Evolutionary conservation across 1,140 invertebrate genomes (phyloP).

Genomic region (Drosophila melanogaster): DNA sequence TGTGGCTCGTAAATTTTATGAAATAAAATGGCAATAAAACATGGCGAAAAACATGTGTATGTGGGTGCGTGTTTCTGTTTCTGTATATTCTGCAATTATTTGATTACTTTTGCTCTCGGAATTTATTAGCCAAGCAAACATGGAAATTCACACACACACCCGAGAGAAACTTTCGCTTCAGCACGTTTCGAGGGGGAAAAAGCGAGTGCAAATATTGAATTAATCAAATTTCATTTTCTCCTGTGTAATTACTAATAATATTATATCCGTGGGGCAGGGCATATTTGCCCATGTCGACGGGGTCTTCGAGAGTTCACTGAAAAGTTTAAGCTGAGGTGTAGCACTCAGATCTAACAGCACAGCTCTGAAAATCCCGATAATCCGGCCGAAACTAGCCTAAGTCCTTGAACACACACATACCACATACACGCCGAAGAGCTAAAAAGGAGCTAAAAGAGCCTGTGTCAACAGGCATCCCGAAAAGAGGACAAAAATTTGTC

Average conservation of each 20-base stretch:
- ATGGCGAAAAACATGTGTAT: conserved; percentile 52
- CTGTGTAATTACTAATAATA: conserved; percentile 65
- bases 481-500: conserved; percentile 28
- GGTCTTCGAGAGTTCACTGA: background rate
- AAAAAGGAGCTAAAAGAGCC: conserved; percentile 9
- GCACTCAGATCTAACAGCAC: background rate
- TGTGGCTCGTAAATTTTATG: conserved; percentile 77
- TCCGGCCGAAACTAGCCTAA: conserved; percentile 41
- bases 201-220: conserved; percentile 67
- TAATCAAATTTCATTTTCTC: conserved; percentile 74
- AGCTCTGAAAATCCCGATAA: conserved; percentile 31
- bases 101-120: conserved; percentile 74
- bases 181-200: conserved; percentile 27
- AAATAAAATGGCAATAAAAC: conserved; percentile 83
- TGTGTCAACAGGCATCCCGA: conserved; percentile 34
- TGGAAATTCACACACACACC: conserved; percentile 48
- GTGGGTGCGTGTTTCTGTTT: conserved; percentile 41
- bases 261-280: conserved; percentile 43
- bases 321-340: conserved; percentile 20
- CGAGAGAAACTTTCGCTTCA: conserved; percentile 35
- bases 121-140: conserved; percentile 81
- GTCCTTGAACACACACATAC: conserved; percentile 25
- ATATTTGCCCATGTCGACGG: conserved; percentile 6
- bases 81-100: conserved; percentile 78
- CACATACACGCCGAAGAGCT: no score